These are phyloP conservation scores for Pollenia angustigena DNA, from an alignment of 2,888 invertebrate genomes.

Conservation along the genomic window DNA sequence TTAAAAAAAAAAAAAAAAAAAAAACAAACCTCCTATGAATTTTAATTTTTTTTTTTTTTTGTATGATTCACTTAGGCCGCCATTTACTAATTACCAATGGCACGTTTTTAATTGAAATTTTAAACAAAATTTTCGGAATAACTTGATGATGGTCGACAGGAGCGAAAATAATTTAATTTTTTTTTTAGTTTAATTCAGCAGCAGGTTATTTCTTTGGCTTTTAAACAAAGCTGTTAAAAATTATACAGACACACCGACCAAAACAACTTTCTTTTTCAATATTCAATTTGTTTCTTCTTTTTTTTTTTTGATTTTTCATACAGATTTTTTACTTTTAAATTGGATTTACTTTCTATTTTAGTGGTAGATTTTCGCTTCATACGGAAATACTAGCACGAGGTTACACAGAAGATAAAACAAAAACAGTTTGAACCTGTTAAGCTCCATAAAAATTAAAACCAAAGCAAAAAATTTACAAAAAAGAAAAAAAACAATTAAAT, in stretches of 20 bases:
- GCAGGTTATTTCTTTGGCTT: constrained; percentile 44
- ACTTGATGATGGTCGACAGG: constrained; percentile 28
- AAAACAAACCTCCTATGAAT: not conserved
- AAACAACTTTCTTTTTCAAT: constrained; percentile 72
- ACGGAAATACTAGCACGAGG: constrained; percentile 60
- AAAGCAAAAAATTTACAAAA: not conserved
- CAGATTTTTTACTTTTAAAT: constrained; percentile 50
- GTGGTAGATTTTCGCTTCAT: constrained; percentile 11
- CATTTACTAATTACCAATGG: constrained; percentile 37
- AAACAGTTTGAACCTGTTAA: constrained; percentile 48
- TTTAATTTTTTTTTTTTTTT: constrained; percentile 43
- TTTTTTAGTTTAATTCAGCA: constrained; percentile 29
- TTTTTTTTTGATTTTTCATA: constrained; percentile 44
- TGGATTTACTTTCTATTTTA: constrained; percentile 69
- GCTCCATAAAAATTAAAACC: not conserved
- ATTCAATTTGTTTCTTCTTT: constrained; percentile 55
- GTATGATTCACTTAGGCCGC: constrained; percentile 43
- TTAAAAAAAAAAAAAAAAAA: constrained; percentile 9
- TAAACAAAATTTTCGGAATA: constrained; percentile 20
- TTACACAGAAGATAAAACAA: constrained; percentile 44
- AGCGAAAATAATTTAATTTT: constrained; percentile 15
- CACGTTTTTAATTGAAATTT: constrained; percentile 65
- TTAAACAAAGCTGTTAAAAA: constrained; percentile 9
- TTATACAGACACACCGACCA: not conserved
- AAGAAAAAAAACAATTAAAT: not conserved